Base-by-base conservation (phyloP, 2,113 vertebrate species). In the Odontesthes bonariensis region DNA sequence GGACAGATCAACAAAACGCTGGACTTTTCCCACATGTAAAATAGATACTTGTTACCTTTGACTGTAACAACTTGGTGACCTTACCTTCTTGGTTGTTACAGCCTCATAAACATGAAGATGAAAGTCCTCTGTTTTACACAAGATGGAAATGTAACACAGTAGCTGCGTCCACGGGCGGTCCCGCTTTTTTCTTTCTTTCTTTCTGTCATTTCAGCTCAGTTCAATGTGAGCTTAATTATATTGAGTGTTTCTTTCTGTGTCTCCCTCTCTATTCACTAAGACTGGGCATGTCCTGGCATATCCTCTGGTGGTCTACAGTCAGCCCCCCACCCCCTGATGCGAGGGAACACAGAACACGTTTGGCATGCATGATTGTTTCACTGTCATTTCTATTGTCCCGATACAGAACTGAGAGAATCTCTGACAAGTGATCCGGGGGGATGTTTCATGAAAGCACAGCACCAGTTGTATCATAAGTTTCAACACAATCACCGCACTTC, bases 221-320 rank as follows among this genome's bases (percentile, higher is more conserved):
- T 56, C 22, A 42, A 35, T 13, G 23, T 19, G 8, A 33, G 27
- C 42, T 20, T 46, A 52, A 77, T 77, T 63, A 63, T 19, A 47
- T 69, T 27, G 4, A 46, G 12, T 19, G 5, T 52, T 33, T 51
- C 33, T 23, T 31, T 69, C 33, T 51, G 31, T 69, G 10, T 51
- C 20, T 22, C 22, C 19, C 4, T 47, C 19, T 27, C 11, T 53
- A n/a, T 54, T 47, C 12, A 61, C 20, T 35, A 33, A 31, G 11
- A 14, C 8, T 14, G 71, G 75, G 27, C 70, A 70, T 57, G 76
- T 75, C 75, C 61, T 8, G 57, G 38, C 69, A 12, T 68, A 46
- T 77, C 53, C 60, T 57, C 7, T 5, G 51, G 49, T 31, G 63
- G 69, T 58, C 73, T 16, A 0, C 7, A 17, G 16, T 19, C 17